Conservation (phyloP, 2,113 vertebrate genomes). For the Ammodytes marinus region DNA sequence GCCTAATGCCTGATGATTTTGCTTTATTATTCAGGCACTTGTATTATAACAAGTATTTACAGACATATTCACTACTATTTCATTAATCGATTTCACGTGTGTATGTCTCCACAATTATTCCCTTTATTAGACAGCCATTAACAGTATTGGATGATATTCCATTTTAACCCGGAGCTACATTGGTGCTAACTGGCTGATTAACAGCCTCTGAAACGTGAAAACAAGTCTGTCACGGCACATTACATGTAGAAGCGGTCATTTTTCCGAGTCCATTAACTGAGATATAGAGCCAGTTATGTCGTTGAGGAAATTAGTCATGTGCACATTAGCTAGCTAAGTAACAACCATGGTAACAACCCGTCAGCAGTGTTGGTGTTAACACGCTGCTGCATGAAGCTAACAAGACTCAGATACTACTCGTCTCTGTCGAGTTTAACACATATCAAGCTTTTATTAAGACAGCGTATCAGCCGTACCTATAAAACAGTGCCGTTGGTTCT, state of each 20-base stretch:
- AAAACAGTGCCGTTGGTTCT: not conserved
- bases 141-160: not conserved
- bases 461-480: accelerated
- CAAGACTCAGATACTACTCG: too few species aligned
- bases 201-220: not conserved
- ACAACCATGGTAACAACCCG: not conserved
- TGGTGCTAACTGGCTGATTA: not conserved
- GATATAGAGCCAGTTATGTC: not conserved
- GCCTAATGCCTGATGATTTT: not conserved
- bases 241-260: not conserved
- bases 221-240: not conserved
- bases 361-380: not conserved
- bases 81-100: not conserved
- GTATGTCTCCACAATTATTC: not conserved
- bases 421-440: not conserved
- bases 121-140: not conserved
- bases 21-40: not conserved
- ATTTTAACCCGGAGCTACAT: not conserved
- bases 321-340: constrained; percentile 16
- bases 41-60: not conserved
- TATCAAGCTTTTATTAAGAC: accelerated
- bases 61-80: not conserved
- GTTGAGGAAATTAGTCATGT: not conserved
- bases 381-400: not conserved
- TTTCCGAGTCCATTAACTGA: accelerated